phyloP scores from a whole-genome alignment of 2,113 vertebrate genomes.

The Rana temporaria region DNA sequence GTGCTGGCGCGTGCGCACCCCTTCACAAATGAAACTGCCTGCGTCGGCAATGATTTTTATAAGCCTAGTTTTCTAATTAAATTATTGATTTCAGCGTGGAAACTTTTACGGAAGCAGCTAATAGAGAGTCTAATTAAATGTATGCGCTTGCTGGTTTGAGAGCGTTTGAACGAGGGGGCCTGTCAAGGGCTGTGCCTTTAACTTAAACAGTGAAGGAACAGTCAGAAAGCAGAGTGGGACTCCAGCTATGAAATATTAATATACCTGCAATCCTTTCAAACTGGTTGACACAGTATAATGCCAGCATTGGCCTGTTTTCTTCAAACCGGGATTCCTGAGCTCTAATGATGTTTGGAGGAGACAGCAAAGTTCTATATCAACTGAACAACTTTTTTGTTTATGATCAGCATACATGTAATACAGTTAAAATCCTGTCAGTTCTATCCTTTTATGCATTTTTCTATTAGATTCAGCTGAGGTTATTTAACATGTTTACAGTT shows the following conservation, averaged over 20 bases:
- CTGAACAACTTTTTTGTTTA: neutral
- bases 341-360: constrained; percentile 4
- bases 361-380: neutral
- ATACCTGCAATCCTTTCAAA: constrained; percentile 42
- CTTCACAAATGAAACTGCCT: neutral
- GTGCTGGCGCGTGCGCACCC: neutral
- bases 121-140: constrained; percentile 50
- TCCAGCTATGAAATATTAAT: constrained; percentile 50
- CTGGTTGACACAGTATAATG: constrained; percentile 38
- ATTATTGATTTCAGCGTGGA: constrained; percentile 54
- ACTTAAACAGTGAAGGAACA: constrained; percentile 27
- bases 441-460: neutral
- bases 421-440: too few species aligned
- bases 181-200: constrained; percentile 32
- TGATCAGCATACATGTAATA: neutral
- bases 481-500: too few species aligned
- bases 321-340: neutral
- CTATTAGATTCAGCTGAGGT: too few species aligned
- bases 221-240: constrained; percentile 18
- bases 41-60: constrained; percentile 44
- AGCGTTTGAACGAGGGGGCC: constrained; percentile 13
- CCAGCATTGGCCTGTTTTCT: constrained; percentile 25
- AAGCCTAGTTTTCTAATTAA: constrained; percentile 54
- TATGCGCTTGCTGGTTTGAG: constrained; percentile 21
- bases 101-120: constrained; percentile 54